These are phyloP conservation scores for Dromaius novaehollandiae DNA, from an alignment of 2,113 vertebrate genomes.

Conservation along the genomic window DNA sequence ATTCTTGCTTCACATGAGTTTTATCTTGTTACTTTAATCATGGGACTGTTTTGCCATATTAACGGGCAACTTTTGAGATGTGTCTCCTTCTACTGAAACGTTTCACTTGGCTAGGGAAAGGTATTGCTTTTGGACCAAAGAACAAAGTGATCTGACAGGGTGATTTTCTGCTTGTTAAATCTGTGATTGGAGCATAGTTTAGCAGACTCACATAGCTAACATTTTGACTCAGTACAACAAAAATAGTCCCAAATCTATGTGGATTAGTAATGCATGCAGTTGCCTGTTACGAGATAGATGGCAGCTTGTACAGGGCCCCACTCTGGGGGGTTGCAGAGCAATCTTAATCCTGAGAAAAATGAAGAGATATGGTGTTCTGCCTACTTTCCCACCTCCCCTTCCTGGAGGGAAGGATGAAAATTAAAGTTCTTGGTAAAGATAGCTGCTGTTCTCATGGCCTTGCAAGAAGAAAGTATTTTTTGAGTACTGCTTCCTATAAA, in stretches of 20 bases:
- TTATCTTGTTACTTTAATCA: constrained; percentile 9
- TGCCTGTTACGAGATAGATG: constrained; percentile 6
- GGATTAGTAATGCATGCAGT: constrained; percentile 34
- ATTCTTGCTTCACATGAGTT: neutral
- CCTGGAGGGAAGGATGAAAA: neutral
- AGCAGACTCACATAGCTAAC: constrained; percentile 59
- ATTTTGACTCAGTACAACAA: constrained; percentile 45
- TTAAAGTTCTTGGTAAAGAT: neutral
- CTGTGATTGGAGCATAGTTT: constrained; percentile 14
- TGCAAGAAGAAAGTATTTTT: neutral
- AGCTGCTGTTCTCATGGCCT: neutral
- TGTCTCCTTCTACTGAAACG: neutral
- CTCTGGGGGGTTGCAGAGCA: neutral
- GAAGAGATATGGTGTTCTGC: neutral
- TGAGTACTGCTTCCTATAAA: neutral
- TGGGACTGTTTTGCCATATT: neutral
- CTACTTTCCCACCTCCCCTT: neutral
- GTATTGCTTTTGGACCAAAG: constrained; percentile 43
- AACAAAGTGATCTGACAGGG: neutral
- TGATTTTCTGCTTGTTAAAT: neutral
- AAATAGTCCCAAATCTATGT: constrained; percentile 48
- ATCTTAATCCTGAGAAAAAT: constrained; percentile 25
- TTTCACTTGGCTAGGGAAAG: neutral
- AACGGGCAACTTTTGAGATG: neutral
- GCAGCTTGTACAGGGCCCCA: neutral